Evolutionary conservation across 2,888 invertebrate genomes (phyloP), one percentile per base, ranked within the genome.

Genomic region (Megamerina dolium): DNA sequence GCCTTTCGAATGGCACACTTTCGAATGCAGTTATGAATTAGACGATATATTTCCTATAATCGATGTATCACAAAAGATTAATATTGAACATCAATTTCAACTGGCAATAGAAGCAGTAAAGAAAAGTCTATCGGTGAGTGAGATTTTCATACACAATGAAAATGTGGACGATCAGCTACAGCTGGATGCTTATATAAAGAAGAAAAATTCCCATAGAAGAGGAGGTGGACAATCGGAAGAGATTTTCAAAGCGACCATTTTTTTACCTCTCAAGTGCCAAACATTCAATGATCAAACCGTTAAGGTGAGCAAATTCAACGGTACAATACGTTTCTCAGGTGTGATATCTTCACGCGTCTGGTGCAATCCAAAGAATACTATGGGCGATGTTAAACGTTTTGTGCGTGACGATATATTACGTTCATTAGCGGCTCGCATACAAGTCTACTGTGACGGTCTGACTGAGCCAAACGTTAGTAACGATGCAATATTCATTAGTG

Each of bases 371-470:
- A 85, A 84, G 61, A 82, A 84, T 4, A 83, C 82, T 3, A 78
- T 90, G 20, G 74, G 74, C 36, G 85, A 87, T 62, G 85, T 85
- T 1, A 78, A 82, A 18, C 70, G 73, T 52, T 86, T 87, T 17
- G 76, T 94, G 10, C 84, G 84, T 60, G 81, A 86, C 64, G 94
- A 95, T 63, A 81, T 93, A 18, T 75, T 92, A 50, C 76, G 93
- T 45, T 93, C 93, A 41, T 72, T 94, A 44, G 80, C 85, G 10
- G 83, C 91, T 10, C 76, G 94, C 49, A 81, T 93, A 61, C 90
- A 91, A 59, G 86, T 94, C 78, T 89, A 93, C 63, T 92, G 90
- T 76, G 93, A 93, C 71, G 92, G 92, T 43, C 74, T 93, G 41
- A 86, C 90, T 19, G 68, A 66, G 47, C 58, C 66, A 2, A 62